Conservation (phyloP, 2,113 vertebrate genomes). For the Rhinopomastus cyanomelas region DNA sequence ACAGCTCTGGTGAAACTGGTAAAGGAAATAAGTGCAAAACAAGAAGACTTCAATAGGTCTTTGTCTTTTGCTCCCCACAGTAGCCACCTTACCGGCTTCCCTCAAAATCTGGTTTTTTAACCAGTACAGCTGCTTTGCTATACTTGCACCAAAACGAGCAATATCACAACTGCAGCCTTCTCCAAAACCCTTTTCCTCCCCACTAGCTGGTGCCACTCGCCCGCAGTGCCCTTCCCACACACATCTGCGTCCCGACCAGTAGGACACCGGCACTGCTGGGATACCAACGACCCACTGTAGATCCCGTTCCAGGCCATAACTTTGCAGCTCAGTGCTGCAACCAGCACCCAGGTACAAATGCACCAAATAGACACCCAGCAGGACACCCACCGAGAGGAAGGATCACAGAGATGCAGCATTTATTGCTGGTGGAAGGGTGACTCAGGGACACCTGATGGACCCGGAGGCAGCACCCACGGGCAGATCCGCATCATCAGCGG, state of each 20-base stretch:
- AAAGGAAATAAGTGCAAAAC: neutral
- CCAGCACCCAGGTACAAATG: neutral
- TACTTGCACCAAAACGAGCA: fast-evolving
- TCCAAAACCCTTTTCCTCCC: neutral
- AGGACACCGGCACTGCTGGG: no score
- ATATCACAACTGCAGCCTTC: neutral
- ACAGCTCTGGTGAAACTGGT: neutral
- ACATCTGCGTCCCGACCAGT: fast-evolving
- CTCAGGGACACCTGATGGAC: fast-evolving
- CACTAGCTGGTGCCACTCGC: fast-evolving
- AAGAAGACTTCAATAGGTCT: neutral
- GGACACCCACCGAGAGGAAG: neutral
- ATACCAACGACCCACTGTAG: neutral
- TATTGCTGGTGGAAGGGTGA: neutral
- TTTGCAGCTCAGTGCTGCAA: neutral
- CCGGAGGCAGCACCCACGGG: fast-evolving
- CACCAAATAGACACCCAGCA: fast-evolving
- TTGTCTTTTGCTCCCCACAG: neutral
- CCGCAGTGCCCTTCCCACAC: fast-evolving
- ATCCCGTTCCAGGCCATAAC: neutral
- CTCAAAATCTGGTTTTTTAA: neutral
- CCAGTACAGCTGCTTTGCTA: fast-evolving
- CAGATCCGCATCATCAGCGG: neutral
- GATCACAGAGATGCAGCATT: fast-evolving
- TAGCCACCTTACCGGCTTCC: neutral